Conservation (phyloP, 2,113 vertebrate species). For the Triplophysa rosa region DNA sequence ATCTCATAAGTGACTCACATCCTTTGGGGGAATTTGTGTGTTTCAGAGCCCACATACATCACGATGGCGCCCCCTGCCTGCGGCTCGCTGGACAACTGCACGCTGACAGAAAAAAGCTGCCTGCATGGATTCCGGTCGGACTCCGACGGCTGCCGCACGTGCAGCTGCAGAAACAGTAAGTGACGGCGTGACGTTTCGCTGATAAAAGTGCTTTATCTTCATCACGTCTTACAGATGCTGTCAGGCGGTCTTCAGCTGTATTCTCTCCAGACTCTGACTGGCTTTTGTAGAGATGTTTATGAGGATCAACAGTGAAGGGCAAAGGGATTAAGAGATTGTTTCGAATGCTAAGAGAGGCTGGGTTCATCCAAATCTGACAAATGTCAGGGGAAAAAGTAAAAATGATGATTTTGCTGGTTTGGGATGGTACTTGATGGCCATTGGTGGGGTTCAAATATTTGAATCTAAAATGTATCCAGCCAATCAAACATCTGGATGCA, state of each 20-base stretch:
- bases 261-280: slow-evolving; percentile 39
- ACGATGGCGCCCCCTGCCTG: slow-evolving; percentile 85
- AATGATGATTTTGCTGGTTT: slow-evolving; percentile 19
- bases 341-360: slow-evolving; percentile 34
- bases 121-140: slow-evolving; percentile 80
- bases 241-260: slow-evolving; percentile 30
- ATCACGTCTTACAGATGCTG: neutral
- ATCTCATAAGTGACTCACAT: slow-evolving; percentile 44
- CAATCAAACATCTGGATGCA: too few relatives aligned
- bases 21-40: slow-evolving; percentile 31
- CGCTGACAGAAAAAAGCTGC: slow-evolving; percentile 80
- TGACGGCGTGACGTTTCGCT: neutral
- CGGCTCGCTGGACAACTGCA: slow-evolving; percentile 78
- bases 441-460: neutral
- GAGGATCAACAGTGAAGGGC: slow-evolving; percentile 6
- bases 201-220: slow-evolving; percentile 16
- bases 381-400: slow-evolving; percentile 30
- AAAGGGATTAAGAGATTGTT: slow-evolving; percentile 36
- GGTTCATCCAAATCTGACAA: neutral
- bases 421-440: neutral
- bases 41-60: slow-evolving; percentile 85
- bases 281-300: slow-evolving; percentile 38
- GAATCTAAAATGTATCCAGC: neutral
- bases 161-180: slow-evolving; percentile 85
- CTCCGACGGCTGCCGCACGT: slow-evolving; percentile 79